Conservation (phyloP, 2,797 vertebrate genomes). For the Mastacembelus armatus region DNA sequence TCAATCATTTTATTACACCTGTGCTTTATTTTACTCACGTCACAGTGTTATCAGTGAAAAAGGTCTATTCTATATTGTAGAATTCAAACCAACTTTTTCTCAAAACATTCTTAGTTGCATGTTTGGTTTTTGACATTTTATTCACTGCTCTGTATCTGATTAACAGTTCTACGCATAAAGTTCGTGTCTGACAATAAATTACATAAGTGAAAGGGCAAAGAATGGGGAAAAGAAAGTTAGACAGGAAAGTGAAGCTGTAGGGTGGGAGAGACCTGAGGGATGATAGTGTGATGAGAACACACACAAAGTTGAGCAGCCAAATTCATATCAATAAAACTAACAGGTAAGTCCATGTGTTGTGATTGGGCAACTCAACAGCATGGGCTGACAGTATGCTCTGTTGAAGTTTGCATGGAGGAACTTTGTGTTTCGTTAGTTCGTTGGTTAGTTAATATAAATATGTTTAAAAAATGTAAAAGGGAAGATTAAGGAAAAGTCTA, state of each 20-base stretch:
- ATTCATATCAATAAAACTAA: conserved; percentile 2
- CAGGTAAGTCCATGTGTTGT: no score
- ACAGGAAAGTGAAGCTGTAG: no score
- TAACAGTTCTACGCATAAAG: not conserved
- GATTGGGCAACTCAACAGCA: not conserved
- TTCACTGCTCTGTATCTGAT: not conserved
- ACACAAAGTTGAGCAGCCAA: not conserved
- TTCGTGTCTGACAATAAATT: not conserved
- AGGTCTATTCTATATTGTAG: not conserved
- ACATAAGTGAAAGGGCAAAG: not conserved
- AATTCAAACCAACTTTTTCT: conserved; percentile 1
- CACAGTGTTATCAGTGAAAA: no score
- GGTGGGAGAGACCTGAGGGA: no score
- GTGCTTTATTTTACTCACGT: no score
- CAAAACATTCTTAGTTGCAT: not conserved
- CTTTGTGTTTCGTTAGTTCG: not conserved
- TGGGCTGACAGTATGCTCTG: not conserved
- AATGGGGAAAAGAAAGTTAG: not conserved
- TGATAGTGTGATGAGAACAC: not conserved
- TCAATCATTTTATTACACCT: no score
- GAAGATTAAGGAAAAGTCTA: no score
- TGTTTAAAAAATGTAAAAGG: no score
- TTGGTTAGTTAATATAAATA: not conserved
- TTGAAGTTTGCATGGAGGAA: not conserved
- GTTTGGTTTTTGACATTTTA: conserved; percentile 1